Base-by-base conservation (phyloP, 2,113 vertebrate species). In the Artemisiospiza belli region DNA sequence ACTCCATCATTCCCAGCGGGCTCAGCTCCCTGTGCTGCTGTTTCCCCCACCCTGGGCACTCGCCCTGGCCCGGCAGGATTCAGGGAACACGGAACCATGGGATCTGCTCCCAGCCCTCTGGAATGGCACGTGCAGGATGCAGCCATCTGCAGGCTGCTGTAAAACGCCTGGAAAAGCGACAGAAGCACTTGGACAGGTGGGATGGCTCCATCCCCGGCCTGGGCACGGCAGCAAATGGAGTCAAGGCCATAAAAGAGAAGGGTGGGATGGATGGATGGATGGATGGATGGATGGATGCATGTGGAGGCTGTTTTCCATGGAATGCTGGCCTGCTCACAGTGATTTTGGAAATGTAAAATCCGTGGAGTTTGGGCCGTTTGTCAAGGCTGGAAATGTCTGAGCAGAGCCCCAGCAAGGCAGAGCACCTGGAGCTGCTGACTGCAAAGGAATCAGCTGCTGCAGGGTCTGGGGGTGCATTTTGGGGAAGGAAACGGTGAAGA, bases 131-230 rank as follows among this genome's bases (percentile, higher is more conserved):
- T 96, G 47, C 87, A 88, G 94, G 93, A 88, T 74, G 19, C 67
- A 79, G 79, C 79, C 84, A 78, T 87, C 47, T 69, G 76, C 75
- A 61, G 47, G 64, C 62, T 83, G 89, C n/a, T 17, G 8, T 83
- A 86, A 96, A 91, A 22, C 20, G 12, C 39, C 89, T 94, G 94
- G 90, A 91, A 96, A 63, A 93, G 94, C 10, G 54, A 85, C 94
- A 94, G 95, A 30, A 76, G 15, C 62, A 5, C 55, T 72, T 74
- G 83, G 95, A 43, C 95, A 96, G 94, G 97, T 97, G 96, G 95
- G 91, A 94, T 63, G 44, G 87, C 55, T 91, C 76, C 58, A 79
- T 89, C 52, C 58, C 94, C 62, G 18, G 86, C 92, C 49, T 94
- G 30, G 95, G 92, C 94, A 78, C 33, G 3, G 83, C 52, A 37